phyloP scores from a whole-genome alignment of 2,113 vertebrate genomes.

The Damaliscus lunatus region DNA sequence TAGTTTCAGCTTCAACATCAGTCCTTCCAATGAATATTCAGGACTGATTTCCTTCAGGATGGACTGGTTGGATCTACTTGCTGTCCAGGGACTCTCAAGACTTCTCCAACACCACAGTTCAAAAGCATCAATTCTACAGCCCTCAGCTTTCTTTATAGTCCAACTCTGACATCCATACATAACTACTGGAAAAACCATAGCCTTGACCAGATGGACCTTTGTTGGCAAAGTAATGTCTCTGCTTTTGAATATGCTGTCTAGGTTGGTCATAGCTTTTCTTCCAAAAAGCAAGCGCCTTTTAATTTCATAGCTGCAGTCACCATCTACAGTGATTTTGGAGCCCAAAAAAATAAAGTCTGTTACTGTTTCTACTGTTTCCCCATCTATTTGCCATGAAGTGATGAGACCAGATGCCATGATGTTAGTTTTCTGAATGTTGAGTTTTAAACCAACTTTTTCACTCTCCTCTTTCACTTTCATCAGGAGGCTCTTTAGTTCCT shows the following conservation, averaged over 20 bases:
- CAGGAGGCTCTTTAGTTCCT: neutral
- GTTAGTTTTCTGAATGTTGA: neutral
- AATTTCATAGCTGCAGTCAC: neutral
- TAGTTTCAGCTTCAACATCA: neutral
- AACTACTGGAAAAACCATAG: neutral
- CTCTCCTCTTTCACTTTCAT: neutral
- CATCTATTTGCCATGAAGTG: neutral
- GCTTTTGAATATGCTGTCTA: neutral
- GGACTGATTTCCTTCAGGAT: neutral
- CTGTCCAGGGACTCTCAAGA: neutral
- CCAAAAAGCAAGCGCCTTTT: fast-evolving
- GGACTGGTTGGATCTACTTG: neutral
- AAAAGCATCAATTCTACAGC: neutral
- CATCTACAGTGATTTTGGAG: neutral
- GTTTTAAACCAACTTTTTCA: neutral
- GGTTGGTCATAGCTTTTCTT: neutral
- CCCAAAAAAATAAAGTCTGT: fast-evolving
- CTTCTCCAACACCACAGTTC: neutral
- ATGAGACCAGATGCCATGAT: neutral
- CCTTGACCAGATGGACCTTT: neutral
- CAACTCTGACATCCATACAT: neutral
- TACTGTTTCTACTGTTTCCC: neutral
- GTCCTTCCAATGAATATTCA: neutral
- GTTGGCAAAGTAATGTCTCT: neutral
- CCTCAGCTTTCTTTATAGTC: neutral